Evolutionary conservation across 2,888 invertebrate genomes (phyloP), one percentile per base, ranked within the genome.

Genomic region (Dicyrtomina minuta): DNA sequence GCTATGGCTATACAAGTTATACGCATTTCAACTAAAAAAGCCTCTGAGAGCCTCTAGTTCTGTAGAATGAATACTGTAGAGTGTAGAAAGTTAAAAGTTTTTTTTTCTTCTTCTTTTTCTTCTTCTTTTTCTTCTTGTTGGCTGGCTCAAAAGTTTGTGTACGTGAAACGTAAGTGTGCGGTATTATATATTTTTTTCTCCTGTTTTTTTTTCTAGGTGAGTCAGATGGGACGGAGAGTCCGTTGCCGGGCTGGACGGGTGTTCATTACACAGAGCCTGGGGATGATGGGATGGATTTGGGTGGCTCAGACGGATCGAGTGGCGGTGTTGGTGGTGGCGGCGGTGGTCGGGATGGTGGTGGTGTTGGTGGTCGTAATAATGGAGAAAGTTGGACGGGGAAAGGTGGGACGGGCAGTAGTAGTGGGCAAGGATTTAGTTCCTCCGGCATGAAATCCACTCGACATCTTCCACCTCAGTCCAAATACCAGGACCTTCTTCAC

Each of bases 181-280:
- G n/a, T n/a, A n/a, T n/a, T 17, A 12, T 59, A 12, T 59, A 26
- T 59, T 15, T 12, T 6, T 46, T 22, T 22, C 10, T 22, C 41
- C 4, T 66, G n/a, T 66, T 27, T 53, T 4, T 55, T 12, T 27
- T 49, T n/a, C 13, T 67, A 74, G 75, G 73, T 70, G 74, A 75
- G 56, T 71, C 74, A 43, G 71, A 72, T 44, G 86, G 88, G 68
- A 91, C 91, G 5, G 90, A 90, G 75, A 89, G 89, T 79, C 91
- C 91, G 0, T 85, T 88, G 10, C 85, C 89, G 74, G 88, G 89
- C 15, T 90, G 89, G 77, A 90, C 90, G 0, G 80, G 79, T 1
- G 12, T 55, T 22, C 89, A 90, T 79, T 91, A 89, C 81, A 91
- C 91, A 1, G 90, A 91, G 80, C 89, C 90, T 65, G 90, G 90